Percentiles rank a stretch among this genome's conserved stretches.
Conservation (phyloP, 2,888 invertebrate genomes). For the Eupithecia tripunctaria region DNA sequence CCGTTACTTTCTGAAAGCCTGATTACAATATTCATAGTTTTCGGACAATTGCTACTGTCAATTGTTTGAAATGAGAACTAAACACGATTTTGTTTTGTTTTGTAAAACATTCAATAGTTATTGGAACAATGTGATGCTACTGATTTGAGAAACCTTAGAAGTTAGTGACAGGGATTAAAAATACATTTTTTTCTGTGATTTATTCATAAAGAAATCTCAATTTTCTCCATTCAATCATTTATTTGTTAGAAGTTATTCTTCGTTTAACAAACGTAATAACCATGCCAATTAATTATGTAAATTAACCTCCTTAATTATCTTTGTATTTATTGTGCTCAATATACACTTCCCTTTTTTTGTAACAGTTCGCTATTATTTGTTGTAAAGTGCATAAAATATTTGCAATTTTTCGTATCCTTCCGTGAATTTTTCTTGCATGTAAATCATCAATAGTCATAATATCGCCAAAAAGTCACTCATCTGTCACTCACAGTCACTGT, state of each 20-base stretch:
- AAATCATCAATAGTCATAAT: not conserved
- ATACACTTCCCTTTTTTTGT: not conserved
- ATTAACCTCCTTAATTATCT: not conserved
- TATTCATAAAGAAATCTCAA: not conserved
- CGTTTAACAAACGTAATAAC: not conserved
- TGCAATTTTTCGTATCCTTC: not conserved
- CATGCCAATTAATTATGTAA: not conserved
- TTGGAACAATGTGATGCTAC: slow-evolving; percentile 24
- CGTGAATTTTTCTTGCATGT: not conserved
- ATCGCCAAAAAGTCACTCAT: slow-evolving; percentile 3
- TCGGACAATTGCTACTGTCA: slow-evolving; percentile 48
- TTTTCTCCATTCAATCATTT: not conserved
- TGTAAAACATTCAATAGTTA: slow-evolving; percentile 16
- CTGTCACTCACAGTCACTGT: not conserved
- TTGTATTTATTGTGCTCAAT: not conserved
- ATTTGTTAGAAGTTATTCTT: not conserved
- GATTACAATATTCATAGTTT: slow-evolving; percentile 63
- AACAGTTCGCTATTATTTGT: too few species aligned
- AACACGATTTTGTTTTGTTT: slow-evolving; percentile 30
- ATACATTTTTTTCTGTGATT: not conserved
- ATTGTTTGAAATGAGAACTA: slow-evolving; percentile 28
- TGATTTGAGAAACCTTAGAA: slow-evolving; percentile 18
- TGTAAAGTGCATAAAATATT: not conserved
- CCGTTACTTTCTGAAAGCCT: slow-evolving; percentile 56
- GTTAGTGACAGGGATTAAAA: not conserved